These are phyloP conservation scores for Drepana falcataria DNA, from an alignment of 2,888 invertebrate genomes.

Conservation along the genomic window DNA sequence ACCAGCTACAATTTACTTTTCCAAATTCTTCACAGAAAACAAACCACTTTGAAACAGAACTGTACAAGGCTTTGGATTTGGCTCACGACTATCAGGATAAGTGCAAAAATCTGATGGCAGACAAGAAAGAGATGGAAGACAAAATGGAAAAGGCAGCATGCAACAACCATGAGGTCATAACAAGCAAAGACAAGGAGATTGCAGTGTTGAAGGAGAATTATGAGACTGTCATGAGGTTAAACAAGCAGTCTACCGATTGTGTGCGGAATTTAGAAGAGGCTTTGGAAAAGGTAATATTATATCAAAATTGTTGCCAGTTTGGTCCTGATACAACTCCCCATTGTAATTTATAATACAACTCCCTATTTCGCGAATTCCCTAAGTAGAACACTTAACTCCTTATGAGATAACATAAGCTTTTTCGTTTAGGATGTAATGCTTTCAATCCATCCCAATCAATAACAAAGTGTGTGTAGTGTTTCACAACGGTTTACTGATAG, in stretches of 20 bases:
- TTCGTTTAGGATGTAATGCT: no score
- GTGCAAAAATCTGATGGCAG: slow-evolving; percentile 73
- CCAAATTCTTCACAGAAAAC: slow-evolving; percentile 53
- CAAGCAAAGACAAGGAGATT: slow-evolving; percentile 56
- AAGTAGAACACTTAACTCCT: no score
- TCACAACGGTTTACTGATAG: no score
- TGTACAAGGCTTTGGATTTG: slow-evolving; percentile 84
- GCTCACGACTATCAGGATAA: slow-evolving; percentile 84
- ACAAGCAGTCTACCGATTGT: slow-evolving; percentile 79
- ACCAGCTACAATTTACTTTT: background rate
- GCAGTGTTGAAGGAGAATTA: slow-evolving; percentile 68
- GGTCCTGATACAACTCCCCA: no score
- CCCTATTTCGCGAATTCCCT: no score
- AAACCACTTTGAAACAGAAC: slow-evolving; percentile 83
- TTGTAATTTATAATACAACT: no score
- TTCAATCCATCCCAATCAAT: no score
- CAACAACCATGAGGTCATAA: slow-evolving; percentile 39
- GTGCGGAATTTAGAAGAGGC: slow-evolving; percentile 79
- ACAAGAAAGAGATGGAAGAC: slow-evolving; percentile 57
- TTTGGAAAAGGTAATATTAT: slow-evolving; percentile 64
- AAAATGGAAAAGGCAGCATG: slow-evolving; percentile 50
- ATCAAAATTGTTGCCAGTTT: no score
- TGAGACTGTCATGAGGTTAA: slow-evolving; percentile 71
- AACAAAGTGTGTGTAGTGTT: no score
- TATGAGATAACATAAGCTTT: no score